phyloP scores from a whole-genome alignment of 1,140 invertebrate species.

The Tachypleus tridentatus region DNA sequence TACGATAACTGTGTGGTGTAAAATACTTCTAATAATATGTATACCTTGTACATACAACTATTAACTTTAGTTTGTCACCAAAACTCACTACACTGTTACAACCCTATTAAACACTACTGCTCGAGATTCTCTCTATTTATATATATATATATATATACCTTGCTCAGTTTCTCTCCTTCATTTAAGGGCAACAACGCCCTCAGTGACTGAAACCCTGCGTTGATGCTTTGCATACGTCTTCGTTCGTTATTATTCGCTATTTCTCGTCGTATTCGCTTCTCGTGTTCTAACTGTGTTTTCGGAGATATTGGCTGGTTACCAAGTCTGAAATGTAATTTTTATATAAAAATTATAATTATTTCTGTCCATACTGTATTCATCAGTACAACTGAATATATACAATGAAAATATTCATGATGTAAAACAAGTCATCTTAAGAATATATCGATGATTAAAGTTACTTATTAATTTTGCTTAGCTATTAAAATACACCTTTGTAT shows the following conservation, averaged over 20 bases:
- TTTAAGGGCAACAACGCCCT: slow-evolving; percentile 81
- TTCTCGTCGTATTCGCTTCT: slow-evolving; percentile 88
- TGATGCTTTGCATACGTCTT: slow-evolving; percentile 98
- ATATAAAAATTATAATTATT: neutral
- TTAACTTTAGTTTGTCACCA: no score
- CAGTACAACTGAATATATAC: neutral
- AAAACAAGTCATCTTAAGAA: neutral
- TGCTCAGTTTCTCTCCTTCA: slow-evolving; percentile 97
- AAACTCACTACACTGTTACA: no score
- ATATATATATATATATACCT: slow-evolving; percentile 48
- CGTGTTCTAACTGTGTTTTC: slow-evolving; percentile 61
- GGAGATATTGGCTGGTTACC: slow-evolving; percentile 29
- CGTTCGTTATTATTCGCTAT: slow-evolving; percentile 99
- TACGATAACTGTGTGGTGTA: no score
- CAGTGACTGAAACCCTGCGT: slow-evolving; percentile 94
- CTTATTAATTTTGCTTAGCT: neutral
- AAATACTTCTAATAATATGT: no score
- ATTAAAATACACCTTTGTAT: neutral
- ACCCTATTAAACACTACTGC: no score
- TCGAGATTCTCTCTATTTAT: no score
- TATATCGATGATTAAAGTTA: neutral
- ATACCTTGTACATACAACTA: no score
- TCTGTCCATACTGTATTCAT: neutral
- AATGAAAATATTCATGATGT: neutral
- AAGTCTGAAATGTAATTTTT: slow-evolving; percentile 21